These are phyloP conservation scores for Gasterosteus aculeatus DNA, from an alignment of 2,113 vertebrate genomes.

Conservation along the genomic window DNA sequence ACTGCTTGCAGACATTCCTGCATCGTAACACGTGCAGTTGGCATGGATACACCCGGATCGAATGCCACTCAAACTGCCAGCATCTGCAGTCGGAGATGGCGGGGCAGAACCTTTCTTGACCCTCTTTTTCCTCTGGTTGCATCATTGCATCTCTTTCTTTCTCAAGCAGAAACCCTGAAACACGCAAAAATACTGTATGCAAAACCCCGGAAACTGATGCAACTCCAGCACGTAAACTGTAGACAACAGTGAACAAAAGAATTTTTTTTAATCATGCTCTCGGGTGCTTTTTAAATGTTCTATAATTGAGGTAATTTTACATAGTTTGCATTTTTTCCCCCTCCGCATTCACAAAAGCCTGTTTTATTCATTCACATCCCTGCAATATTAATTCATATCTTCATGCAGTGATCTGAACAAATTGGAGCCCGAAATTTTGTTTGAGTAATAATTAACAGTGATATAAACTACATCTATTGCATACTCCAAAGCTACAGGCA, in stretches of 20 bases:
- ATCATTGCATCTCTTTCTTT: conserved; percentile 58
- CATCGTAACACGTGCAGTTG: conserved; percentile 10
- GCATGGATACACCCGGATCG: conserved; percentile 4
- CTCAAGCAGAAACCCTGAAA: conserved; percentile 46
- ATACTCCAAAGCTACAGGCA: conserved; percentile 16
- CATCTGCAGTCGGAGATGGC: conserved; percentile 38
- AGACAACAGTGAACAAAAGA: conserved; percentile 28
- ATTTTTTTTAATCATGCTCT: conserved; percentile 23
- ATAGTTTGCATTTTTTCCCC: conserved; percentile 8
- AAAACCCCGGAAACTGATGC: conserved; percentile 17
- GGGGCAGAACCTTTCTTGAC: conserved; percentile 35
- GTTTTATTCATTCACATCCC: conserved; percentile 27
- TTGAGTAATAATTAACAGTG: conserved; percentile 47
- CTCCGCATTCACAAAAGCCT: conserved; percentile 5
- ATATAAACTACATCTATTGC: conserved; percentile 34
- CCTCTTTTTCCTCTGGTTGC: conserved; percentile 69
- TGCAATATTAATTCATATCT: conserved; percentile 24
- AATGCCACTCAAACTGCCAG: conserved; percentile 7
- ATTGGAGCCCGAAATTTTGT: conserved; percentile 49
- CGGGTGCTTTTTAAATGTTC: conserved; percentile 16
- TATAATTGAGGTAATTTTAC: conserved; percentile 46
- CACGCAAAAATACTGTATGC: conserved; percentile 43
- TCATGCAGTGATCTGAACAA: conserved; percentile 31
- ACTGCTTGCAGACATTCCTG: not conserved
- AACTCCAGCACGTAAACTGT: conserved; percentile 10